phyloP scores from a whole-genome alignment of 2,113 vertebrate species.

The Mus spicilegus region DNA sequence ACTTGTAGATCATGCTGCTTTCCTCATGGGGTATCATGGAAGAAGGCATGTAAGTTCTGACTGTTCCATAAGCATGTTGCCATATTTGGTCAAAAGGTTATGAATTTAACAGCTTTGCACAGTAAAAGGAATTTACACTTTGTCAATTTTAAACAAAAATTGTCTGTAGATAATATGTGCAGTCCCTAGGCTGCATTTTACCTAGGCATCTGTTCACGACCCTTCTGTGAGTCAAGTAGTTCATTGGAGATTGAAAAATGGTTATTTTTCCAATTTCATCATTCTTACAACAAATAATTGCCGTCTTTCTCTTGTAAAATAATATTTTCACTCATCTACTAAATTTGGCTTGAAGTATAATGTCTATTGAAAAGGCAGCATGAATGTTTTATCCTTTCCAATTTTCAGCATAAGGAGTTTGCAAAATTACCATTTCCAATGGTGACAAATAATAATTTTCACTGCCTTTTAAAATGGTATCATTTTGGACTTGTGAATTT shows the following conservation, averaged over 20 bases:
- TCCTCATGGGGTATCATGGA: neutral
- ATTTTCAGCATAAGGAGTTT: neutral
- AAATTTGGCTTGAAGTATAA: neutral
- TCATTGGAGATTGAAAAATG: neutral
- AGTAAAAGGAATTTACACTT: neutral
- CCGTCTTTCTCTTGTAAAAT: neutral
- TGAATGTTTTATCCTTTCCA: neutral
- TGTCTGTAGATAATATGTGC: neutral
- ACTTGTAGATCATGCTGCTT: neutral
- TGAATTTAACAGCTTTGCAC: neutral
- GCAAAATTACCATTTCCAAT: conserved; percentile 18
- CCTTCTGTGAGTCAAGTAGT: neutral
- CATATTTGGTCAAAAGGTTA: neutral
- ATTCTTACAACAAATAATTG: neutral
- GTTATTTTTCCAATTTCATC: neutral
- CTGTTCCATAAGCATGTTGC: neutral
- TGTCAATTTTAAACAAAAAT: neutral
- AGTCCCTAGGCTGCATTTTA: neutral
- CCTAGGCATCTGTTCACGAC: neutral
- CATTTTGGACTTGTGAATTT: neutral
- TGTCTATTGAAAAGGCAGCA: neutral
- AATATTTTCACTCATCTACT: neutral
- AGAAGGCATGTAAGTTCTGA: neutral
- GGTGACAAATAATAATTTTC: conserved; percentile 4
- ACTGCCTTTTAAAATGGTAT: neutral